phyloP scores from a whole-genome alignment of 2,888 invertebrate species.

The Philaethria dido region DNA sequence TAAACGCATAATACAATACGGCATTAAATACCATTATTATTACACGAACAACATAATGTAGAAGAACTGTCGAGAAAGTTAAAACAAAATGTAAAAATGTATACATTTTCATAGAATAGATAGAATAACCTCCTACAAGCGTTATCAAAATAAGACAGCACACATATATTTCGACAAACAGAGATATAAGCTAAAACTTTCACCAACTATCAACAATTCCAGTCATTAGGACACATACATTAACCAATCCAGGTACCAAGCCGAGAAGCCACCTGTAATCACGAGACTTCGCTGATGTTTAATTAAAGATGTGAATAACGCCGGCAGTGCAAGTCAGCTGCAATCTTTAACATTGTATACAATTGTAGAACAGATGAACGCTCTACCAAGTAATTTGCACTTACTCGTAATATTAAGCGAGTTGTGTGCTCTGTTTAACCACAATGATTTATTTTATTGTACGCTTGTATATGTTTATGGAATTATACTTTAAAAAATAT shows the following conservation, averaged over 20 bases:
- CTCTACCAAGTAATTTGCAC: conserved; percentile 7
- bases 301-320: conserved; percentile 82
- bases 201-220: conserved; percentile 4
- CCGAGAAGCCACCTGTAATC: conserved; percentile 78
- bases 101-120: too few species aligned
- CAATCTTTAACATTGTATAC: conserved; percentile 63
- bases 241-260: conserved; percentile 65
- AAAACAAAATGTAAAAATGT: too few species aligned
- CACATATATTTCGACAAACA: not conserved
- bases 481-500: too few species aligned
- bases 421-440: not conserved
- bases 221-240: conserved; percentile 48
- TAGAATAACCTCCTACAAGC: too few species aligned
- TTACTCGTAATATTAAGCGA: not conserved
- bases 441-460: not conserved
- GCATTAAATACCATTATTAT: too few species aligned
- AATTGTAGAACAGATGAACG: conserved; percentile 24
- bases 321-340: conserved; percentile 76
- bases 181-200: not conserved
- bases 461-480: not conserved
- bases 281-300: conserved; percentile 80
- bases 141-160: not conserved
- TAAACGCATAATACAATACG: too few species aligned
- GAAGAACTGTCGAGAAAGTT: too few species aligned
- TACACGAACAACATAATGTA: too few species aligned